These are phyloP conservation scores for Mohoua ochrocephala DNA, from an alignment of 2,113 vertebrate genomes.

Conservation along the genomic window DNA sequence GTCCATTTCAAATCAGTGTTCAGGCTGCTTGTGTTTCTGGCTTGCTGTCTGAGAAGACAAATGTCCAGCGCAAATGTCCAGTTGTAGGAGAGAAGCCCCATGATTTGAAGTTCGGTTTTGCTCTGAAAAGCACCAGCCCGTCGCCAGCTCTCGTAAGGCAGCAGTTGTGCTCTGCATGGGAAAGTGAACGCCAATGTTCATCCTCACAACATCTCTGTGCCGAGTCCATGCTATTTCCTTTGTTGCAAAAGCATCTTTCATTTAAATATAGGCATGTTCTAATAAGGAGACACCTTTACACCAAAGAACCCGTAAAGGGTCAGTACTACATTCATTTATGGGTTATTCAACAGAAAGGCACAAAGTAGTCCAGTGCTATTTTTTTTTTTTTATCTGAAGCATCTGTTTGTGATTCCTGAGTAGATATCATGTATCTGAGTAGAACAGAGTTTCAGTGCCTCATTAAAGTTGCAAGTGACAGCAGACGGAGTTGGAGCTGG, in stretches of 20 bases:
- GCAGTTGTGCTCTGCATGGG: not conserved
- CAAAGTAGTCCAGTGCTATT: not conserved
- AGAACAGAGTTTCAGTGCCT: not conserved
- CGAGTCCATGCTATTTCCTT: not conserved
- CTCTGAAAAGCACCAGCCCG: not conserved
- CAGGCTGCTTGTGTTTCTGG: constrained; percentile 58
- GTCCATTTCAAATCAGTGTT: constrained; percentile 24
- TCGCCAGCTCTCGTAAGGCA: not conserved
- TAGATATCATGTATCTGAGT: not conserved
- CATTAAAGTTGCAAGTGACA: not conserved
- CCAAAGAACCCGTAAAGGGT: not conserved
- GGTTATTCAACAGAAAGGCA: not conserved
- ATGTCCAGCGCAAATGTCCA: not conserved
- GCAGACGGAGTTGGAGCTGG: not conserved
- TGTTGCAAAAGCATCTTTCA: not conserved
- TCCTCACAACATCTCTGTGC: not conserved
- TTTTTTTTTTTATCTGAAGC: not conserved
- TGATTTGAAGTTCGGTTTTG: not conserved
- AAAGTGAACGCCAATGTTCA: not conserved
- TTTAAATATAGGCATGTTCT: not conserved
- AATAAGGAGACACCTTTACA: not conserved
- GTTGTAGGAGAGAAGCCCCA: not conserved
- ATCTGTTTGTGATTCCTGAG: constrained; percentile 17
- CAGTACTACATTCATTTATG: not conserved
- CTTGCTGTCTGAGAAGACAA: constrained; percentile 48